Percentiles rank a stretch among this genome's conserved stretches.
phyloP scores from a whole-genome alignment of 1,140 invertebrate species.

The Trigoniulus corallinus region DNA sequence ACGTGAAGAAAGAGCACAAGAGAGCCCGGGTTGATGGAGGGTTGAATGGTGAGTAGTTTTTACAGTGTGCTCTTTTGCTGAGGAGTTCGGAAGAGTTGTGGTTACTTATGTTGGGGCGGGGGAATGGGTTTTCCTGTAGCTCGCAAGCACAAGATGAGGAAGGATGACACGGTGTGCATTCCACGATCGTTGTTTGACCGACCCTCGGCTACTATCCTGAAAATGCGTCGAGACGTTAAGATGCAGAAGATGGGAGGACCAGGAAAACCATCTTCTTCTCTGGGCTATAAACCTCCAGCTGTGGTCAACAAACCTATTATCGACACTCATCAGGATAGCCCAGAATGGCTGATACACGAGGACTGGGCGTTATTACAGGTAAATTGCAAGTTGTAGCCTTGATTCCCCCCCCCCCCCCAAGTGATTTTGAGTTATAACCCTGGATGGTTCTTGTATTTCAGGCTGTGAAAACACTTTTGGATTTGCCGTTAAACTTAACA shows the following conservation, averaged over 20 bases:
- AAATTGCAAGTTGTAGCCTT: constrained; percentile 5
- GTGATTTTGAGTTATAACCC: too few relatives aligned
- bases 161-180: constrained; percentile 57
- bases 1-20: constrained; percentile 60
- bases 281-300: constrained; percentile 32
- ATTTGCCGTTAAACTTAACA: constrained; percentile 58
- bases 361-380: constrained; percentile 64
- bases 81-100: background rate
- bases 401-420: background rate
- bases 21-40: constrained; percentile 43
- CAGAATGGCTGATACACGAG: constrained; percentile 78
- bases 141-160: constrained; percentile 33
- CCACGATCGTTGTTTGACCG: constrained; percentile 75
- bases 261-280: constrained; percentile 31
- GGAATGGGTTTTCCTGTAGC: background rate
- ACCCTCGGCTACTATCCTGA: constrained; percentile 55
- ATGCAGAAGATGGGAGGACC: constrained; percentile 52
- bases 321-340: constrained; percentile 27
- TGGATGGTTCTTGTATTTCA: too few relatives aligned
- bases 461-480: constrained; percentile 64
- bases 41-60: constrained; percentile 13
- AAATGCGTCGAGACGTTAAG: constrained; percentile 56
- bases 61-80: background rate
- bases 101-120: background rate
- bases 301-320: constrained; percentile 26